Evolutionary conservation across 2,888 invertebrate species (phyloP).

Genomic region (Sacculina carcini): DNA sequence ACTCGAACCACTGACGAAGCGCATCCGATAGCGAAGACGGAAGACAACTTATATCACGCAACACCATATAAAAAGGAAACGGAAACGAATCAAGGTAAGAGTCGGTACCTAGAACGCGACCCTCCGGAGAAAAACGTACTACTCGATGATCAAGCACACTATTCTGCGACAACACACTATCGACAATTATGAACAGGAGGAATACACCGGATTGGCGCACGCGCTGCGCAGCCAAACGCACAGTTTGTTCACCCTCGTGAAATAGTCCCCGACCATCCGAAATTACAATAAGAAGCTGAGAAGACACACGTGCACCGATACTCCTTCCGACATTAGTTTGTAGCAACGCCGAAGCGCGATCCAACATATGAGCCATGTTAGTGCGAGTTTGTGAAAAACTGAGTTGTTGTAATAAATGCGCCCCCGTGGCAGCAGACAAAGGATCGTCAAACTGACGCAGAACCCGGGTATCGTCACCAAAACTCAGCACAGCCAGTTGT

Average conservation of each 20-base stretch:
- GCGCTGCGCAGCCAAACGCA: constrained; percentile 47
- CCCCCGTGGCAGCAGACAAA: constrained; percentile 63
- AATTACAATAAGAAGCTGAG: constrained; percentile 66
- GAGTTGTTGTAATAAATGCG: constrained; percentile 24
- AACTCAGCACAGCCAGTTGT: constrained; percentile 67
- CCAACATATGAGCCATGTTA: constrained; percentile 49
- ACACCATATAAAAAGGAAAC: constrained; percentile 87
- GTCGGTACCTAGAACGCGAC: constrained; percentile 33
- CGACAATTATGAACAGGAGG: constrained; percentile 79
- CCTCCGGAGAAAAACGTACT: constrained; percentile 36
- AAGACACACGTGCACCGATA: constrained; percentile 24
- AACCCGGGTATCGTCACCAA: constrained; percentile 57
- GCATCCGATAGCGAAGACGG: constrained; percentile 84
- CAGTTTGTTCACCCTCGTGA: constrained; percentile 52
- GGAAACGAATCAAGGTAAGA: constrained; percentile 87
- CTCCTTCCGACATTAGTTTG: too few species aligned
- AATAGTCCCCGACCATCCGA: constrained; percentile 87
- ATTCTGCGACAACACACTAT: constrained; percentile 72
- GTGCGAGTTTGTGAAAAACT: constrained; percentile 75
- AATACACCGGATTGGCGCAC: constrained; percentile 63
- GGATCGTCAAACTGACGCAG: constrained; percentile 64
- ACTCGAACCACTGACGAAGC: constrained; percentile 92
- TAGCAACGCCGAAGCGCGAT: constrained; percentile 44
- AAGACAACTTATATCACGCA: constrained; percentile 60
- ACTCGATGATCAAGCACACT: constrained; percentile 71